A percentile compares a stretch with the other conserved stretches of the same genome.
Conservation (phyloP, 2,888 invertebrate genomes). For the Tipula helvola region DNA sequence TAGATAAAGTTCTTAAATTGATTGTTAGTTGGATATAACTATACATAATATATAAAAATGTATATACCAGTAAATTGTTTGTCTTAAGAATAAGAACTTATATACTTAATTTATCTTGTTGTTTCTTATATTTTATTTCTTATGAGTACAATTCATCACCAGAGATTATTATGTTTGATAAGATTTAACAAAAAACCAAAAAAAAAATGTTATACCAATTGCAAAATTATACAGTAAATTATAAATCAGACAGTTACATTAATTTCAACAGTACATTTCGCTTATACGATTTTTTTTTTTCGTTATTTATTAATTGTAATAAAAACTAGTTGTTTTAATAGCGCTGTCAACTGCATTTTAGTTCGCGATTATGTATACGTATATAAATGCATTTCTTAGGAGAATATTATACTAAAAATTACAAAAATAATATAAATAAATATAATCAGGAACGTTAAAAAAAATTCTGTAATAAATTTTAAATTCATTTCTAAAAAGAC, state of each 20-base stretch:
- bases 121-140: not conserved
- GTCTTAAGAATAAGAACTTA: not conserved
- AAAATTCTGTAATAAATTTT: not conserved
- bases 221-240: not conserved
- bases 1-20: conserved; percentile 4
- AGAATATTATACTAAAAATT: too few species aligned
- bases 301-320: not conserved
- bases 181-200: not conserved
- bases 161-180: not conserved
- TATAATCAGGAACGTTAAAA: not conserved
- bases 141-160: not conserved
- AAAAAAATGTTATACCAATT: not conserved
- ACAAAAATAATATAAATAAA: not conserved
- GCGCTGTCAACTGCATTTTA: not conserved
- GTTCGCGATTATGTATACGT: not conserved
- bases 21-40: not conserved
- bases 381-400: not conserved
- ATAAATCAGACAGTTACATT: not conserved
- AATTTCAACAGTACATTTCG: not conserved
- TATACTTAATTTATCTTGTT: not conserved
- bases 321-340: not conserved
- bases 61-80: too few species aligned
- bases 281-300: not conserved
- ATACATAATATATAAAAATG: not conserved
- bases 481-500: not conserved